Conservation (phyloP, 2,797 vertebrate species). For the Argya squamiceps region DNA sequence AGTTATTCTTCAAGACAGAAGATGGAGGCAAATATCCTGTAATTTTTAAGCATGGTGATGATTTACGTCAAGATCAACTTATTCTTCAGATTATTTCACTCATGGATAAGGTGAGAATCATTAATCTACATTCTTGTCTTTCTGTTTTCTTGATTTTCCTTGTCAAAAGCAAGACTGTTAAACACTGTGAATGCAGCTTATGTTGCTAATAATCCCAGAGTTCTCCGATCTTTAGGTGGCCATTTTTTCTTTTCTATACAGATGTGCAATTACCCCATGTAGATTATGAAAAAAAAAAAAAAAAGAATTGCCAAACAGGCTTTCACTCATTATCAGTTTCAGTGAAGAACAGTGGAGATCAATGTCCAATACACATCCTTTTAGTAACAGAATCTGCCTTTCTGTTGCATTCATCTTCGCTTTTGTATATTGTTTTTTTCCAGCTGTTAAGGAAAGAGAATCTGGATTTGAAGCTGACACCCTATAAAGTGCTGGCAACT, state of each 20-base stretch:
- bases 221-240: not conserved
- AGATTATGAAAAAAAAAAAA: too few species aligned
- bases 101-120: conserved; percentile 91
- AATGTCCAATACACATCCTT: not conserved
- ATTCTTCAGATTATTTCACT: conserved; percentile 99
- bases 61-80: conserved; percentile 96
- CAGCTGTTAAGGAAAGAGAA: conserved; percentile 96
- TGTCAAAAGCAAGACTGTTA: not conserved
- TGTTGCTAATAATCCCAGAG: not conserved
- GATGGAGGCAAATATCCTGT: conserved; percentile 94
- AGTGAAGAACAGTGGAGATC: not conserved
- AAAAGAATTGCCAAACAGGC: not conserved
- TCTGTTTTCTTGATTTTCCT: not conserved
- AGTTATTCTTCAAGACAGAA: conserved; percentile 95
- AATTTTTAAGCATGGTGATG: conserved; percentile 98
- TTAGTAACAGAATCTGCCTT: not conserved
- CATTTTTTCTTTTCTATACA: not conserved
- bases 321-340: not conserved
- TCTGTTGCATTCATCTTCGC: not conserved
- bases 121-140: rapidly evolving
- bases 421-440: not conserved
- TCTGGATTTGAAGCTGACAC: conserved; percentile 94
- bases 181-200: not conserved
- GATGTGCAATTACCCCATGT: not conserved
- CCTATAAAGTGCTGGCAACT: conserved; percentile 96